Conservation (phyloP, 1,140 invertebrate genomes). For the Cyclargus thomasi region DNA sequence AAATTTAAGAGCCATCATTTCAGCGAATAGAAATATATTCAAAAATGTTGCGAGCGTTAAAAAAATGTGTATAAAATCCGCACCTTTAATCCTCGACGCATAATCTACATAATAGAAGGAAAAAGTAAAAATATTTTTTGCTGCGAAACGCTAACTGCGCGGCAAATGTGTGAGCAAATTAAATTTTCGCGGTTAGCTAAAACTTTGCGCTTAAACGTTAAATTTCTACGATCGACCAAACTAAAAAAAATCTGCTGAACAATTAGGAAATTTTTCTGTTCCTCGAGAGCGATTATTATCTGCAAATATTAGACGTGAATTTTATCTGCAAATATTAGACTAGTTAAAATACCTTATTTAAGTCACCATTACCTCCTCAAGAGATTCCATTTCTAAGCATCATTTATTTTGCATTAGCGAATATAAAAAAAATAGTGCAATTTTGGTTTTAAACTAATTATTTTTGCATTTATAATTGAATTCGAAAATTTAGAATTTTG, state of each 20-base stretch:
- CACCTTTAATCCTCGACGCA: constrained; percentile 2
- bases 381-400: too few species aligned
- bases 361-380: too few species aligned
- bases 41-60: not conserved
- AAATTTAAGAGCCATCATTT: not conserved
- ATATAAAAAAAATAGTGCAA: too few species aligned
- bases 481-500: too few species aligned
- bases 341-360: too few species aligned
- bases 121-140: not conserved
- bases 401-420: too few species aligned
- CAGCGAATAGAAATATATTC: not conserved
- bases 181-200: constrained; percentile 1
- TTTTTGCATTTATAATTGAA: too few species aligned
- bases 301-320: too few species aligned
- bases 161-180: not conserved
- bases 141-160: not conserved
- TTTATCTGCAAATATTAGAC: too few species aligned
- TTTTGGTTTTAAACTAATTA: too few species aligned
- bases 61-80: constrained; percentile 1
- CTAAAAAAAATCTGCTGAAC: not conserved
- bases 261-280: not conserved
- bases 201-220: not conserved
- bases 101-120: constrained; percentile 3
- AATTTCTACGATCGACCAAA: not conserved
- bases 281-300: too few species aligned